These are phyloP conservation scores for Trilocha varians DNA, from an alignment of 2,888 invertebrate genomes.

Conservation along the genomic window DNA sequence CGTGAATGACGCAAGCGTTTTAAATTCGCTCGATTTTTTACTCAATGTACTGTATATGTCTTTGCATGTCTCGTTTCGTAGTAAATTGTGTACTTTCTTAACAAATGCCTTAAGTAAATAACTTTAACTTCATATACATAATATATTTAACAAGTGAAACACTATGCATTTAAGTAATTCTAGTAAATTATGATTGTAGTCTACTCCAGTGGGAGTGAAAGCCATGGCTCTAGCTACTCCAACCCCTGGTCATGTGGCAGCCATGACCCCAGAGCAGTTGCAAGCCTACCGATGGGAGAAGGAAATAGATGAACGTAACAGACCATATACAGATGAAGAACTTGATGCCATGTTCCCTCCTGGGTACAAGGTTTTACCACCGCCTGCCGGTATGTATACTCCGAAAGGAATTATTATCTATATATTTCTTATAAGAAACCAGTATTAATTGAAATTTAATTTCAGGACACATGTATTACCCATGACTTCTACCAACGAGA, in stretches of 20 bases:
- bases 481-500: conserved; percentile 39
- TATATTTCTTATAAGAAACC: conserved; percentile 22
- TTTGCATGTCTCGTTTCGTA: not conserved
- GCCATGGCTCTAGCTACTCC: conserved; percentile 99
- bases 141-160: not conserved
- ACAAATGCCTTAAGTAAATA: no score
- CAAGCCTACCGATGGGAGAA: conserved; percentile 99
- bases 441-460: conserved; percentile 63
- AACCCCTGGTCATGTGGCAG: conserved; percentile 94
- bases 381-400: conserved; percentile 83
- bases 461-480: conserved; percentile 68
- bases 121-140: no score
- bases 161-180: not conserved
- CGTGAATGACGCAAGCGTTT: no score
- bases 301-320: conserved; percentile 98
- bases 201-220: conserved; percentile 91
- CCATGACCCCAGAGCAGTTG: conserved; percentile 99
- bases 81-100: no score
- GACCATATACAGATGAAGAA: conserved; percentile 97
- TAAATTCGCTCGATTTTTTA: no score
- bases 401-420: conserved; percentile 9
- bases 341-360: conserved; percentile 97
- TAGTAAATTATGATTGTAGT: conserved; percentile 27
- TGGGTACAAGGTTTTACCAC: conserved; percentile 96
- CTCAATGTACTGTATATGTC: no score